A percentile compares a stretch with the other conserved stretches of the same genome.
These are phyloP conservation scores for Okamejei kenojei DNA, from an alignment of 2,797 vertebrate genomes.

Conservation along the genomic window DNA sequence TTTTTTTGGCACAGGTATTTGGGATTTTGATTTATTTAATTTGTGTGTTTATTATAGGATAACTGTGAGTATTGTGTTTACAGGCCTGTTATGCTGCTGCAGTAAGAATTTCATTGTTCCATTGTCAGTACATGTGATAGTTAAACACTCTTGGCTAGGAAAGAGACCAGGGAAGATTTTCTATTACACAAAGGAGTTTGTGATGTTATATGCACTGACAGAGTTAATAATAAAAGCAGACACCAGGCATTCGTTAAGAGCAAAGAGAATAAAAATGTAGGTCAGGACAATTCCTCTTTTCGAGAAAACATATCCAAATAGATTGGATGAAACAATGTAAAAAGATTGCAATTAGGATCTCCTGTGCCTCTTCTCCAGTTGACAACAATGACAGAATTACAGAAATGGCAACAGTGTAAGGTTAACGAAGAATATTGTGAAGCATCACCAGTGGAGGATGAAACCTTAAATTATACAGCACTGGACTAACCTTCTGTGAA, in stretches of 20 bases:
- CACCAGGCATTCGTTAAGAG: not conserved
- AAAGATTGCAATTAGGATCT: not conserved
- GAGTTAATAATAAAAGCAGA: not conserved
- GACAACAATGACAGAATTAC: not conserved
- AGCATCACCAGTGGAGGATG: not conserved
- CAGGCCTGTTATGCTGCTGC: no score
- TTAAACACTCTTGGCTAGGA: not conserved
- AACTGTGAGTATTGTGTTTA: no score
- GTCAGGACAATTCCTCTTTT: not conserved
- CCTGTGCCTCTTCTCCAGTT: not conserved
- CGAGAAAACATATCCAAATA: not conserved
- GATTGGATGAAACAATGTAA: not conserved
- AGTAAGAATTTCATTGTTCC: no score
- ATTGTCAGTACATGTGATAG: no score
- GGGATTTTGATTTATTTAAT: no score
- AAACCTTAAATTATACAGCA: not conserved
- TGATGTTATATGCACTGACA: not conserved
- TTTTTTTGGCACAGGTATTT: no score
- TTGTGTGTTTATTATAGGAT: no score
- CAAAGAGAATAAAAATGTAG: not conserved
- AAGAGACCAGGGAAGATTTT: not conserved
- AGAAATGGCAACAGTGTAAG: not conserved
- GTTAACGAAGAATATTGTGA: not conserved
- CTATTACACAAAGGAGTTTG: not conserved
- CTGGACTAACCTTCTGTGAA: slow-evolving; percentile 81